Conservation (phyloP, 2,888 invertebrate genomes). For the Phrixothrix hirtus region DNA sequence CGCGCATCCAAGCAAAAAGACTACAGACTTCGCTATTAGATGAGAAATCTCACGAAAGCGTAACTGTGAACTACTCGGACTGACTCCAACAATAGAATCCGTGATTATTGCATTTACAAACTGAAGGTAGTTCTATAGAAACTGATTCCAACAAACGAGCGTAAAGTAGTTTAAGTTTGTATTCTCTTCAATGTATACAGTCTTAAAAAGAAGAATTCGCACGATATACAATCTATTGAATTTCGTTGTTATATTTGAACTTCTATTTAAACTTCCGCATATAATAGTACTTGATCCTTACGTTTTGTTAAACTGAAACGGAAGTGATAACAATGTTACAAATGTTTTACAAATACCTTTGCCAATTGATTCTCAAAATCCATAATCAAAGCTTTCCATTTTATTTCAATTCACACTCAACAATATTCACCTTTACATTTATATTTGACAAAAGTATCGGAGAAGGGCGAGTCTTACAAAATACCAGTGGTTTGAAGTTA, state of each 20-base stretch:
- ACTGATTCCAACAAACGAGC: conserved; percentile 11
- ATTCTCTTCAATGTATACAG: conserved; percentile 10
- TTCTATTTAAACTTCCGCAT: conserved; percentile 24
- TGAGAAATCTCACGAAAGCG: conserved; percentile 18
- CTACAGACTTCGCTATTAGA: conserved; percentile 14
- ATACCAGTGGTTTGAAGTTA: too few relatives aligned
- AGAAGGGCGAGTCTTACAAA: too few relatives aligned
- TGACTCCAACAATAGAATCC: conserved; percentile 15
- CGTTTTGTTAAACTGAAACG: conserved; percentile 6
- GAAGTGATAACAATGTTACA: conserved; percentile 5
- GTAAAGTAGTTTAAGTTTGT: conserved; percentile 14
- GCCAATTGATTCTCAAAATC: too few relatives aligned
- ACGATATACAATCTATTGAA: conserved; percentile 18
- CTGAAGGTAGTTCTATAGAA: conserved; percentile 9
- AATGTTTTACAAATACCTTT: too few relatives aligned
- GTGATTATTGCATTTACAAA: conserved; percentile 19
- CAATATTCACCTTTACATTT: too few relatives aligned
- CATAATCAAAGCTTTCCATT: too few relatives aligned
- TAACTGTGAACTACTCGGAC: conserved; percentile 14
- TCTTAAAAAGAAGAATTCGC: conserved; percentile 10
- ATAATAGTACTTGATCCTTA: conserved; percentile 14
- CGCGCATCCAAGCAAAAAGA: conserved; percentile 12
- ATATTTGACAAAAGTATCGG: too few relatives aligned
- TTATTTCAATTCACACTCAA: too few relatives aligned
- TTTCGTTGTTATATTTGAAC: conserved; percentile 11